phyloP scores from a whole-genome alignment of 1,140 invertebrate species.

The Platorchestia sp. region DNA sequence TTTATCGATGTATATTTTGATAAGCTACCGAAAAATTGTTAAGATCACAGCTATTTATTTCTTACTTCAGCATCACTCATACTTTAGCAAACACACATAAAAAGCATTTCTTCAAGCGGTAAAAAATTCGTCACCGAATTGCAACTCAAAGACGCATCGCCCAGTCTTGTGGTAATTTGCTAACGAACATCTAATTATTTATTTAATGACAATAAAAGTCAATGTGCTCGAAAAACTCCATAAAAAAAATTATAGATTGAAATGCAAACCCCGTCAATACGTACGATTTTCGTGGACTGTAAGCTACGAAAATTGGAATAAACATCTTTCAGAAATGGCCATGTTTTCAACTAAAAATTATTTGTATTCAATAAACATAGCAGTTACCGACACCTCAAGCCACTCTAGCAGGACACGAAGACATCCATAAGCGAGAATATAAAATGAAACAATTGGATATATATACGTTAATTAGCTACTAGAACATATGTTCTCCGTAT shows the following conservation, averaged over 20 bases:
- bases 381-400: too few species aligned
- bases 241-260: not conserved
- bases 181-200: not conserved
- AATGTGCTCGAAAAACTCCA: not conserved
- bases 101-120: too few species aligned
- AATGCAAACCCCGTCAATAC: not conserved
- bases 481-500: too few species aligned
- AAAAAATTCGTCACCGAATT: not conserved
- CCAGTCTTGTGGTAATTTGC: not conserved
- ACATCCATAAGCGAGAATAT: too few species aligned
- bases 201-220: not conserved
- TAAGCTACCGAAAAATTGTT: not conserved
- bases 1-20: too few species aligned
- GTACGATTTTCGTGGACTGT: not conserved
- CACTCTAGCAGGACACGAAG: too few species aligned
- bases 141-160: not conserved
- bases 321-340: not conserved
- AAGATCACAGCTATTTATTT: not conserved
- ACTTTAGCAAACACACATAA: too few species aligned
- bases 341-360: not conserved
- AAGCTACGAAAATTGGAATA: not conserved
- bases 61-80: too few species aligned
- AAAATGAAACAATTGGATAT: too few species aligned
- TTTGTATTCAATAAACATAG: too few species aligned
- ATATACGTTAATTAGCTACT: too few species aligned